These are phyloP conservation scores for Panthera leo DNA, from an alignment of 2,113 vertebrate species.

Conservation along the genomic window DNA sequence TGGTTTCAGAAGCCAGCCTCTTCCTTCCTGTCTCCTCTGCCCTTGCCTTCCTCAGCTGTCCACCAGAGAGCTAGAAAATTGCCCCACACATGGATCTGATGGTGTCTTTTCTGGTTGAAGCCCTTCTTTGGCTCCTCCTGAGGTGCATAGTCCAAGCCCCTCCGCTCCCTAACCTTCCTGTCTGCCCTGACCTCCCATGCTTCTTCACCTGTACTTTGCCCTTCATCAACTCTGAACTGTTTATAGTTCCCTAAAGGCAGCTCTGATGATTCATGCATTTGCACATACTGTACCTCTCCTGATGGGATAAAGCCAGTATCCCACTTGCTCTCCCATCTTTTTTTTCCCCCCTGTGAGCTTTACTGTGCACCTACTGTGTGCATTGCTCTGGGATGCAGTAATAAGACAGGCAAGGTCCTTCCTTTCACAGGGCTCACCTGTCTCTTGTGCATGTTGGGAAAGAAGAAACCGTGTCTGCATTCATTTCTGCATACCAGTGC, in stretches of 20 bases:
- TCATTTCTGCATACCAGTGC: neutral
- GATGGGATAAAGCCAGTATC: neutral
- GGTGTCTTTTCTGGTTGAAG: neutral
- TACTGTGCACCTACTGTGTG: neutral
- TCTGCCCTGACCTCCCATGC: neutral
- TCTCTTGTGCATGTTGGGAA: neutral
- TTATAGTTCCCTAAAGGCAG: neutral
- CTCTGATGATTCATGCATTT: neutral
- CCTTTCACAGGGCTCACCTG: neutral
- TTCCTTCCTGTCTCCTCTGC: neutral
- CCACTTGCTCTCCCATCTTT: neutral
- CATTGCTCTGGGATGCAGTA: neutral
- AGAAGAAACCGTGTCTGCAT: neutral
- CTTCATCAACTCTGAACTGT: neutral
- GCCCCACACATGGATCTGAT: neutral
- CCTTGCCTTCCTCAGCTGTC: neutral
- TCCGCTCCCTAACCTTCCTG: neutral
- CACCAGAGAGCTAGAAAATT: neutral
- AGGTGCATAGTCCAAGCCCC: neutral
- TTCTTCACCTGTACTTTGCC: neutral
- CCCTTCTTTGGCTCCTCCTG: neutral
- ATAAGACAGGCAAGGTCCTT: neutral
- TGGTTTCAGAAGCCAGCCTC: neutral
- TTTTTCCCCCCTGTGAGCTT: accelerated
- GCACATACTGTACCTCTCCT: neutral